Percentiles rank a stretch among this genome's conserved stretches.
phyloP scores from a whole-genome alignment of 2,888 invertebrate genomes.

The Augiades crinisus region DNA sequence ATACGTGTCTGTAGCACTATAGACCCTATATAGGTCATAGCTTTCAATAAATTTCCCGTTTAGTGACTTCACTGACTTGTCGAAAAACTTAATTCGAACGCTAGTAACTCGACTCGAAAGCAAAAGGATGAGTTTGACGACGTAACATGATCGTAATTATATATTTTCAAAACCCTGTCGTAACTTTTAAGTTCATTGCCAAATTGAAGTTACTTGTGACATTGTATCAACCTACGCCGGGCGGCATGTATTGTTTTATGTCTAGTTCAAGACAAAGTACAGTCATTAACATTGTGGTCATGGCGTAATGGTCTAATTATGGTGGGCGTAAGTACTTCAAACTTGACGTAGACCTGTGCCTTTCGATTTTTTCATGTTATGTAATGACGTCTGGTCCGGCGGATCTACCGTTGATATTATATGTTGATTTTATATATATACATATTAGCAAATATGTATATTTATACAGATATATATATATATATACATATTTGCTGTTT shows the following conservation, averaged over 20 bases:
- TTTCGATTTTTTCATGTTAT: neutral
- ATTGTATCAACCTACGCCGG: neutral
- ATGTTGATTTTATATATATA: too few species aligned
- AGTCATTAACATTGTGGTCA: constrained; percentile 4
- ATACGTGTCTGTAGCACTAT: too few species aligned
- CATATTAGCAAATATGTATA: too few species aligned
- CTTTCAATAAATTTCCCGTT: too few species aligned
- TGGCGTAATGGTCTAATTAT: neutral
- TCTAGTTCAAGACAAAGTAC: constrained; percentile 1
- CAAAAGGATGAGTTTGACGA: neutral
- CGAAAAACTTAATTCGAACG: constrained; percentile 9
- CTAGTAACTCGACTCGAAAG: constrained; percentile 8
- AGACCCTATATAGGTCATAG: too few species aligned
- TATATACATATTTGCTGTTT: too few species aligned
- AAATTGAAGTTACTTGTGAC: constrained; percentile 6
- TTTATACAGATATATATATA: too few species aligned
- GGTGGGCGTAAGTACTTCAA: neutral
- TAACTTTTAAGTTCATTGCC: constrained; percentile 13
- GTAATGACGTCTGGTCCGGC: neutral
- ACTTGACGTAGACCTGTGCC: neutral
- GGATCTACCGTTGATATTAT: too few species aligned
- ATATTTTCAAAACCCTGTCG: constrained; percentile 11
- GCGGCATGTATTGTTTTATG: constrained; percentile 9
- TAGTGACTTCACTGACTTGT: constrained; percentile 11
- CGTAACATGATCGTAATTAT: neutral